A percentile compares a stretch with the other conserved stretches of the same genome.
Evolutionary conservation across 1,140 invertebrate species (phyloP).

Genomic region (Lucilia sericata): DNA sequence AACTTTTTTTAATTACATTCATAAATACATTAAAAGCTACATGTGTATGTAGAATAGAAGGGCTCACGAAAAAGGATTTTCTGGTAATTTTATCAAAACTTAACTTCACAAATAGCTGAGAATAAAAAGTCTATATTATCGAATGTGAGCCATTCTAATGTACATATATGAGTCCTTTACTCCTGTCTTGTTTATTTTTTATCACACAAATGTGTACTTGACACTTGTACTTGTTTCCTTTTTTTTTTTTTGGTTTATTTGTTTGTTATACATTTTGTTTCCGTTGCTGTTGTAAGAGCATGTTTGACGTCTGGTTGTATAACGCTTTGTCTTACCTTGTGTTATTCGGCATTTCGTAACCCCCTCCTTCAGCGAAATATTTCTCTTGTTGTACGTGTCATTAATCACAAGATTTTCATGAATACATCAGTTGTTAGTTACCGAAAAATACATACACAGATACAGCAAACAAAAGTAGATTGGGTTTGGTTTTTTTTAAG

Average conservation of each 20-base stretch:
- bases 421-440: conserved; percentile 7
- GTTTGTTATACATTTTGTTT: neutral
- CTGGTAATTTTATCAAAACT: too few relatives aligned
- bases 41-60: neutral
- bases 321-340: neutral
- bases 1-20: neutral
- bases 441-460: neutral
- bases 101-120: too few relatives aligned
- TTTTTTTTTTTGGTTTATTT: neutral
- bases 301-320: too few relatives aligned
- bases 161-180: too few relatives aligned
- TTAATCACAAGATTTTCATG: conserved; percentile 1
- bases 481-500: too few relatives aligned
- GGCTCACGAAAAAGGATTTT: too few relatives aligned
- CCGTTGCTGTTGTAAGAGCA: neutral
- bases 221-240: neutral
- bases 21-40: neutral
- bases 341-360: neutral
- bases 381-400: neutral
- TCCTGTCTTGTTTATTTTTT: neutral
- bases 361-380: neutral
- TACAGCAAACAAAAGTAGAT: neutral
- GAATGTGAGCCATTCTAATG: too few relatives aligned
- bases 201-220: conserved; percentile 6
- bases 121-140: too few relatives aligned